phyloP scores from a whole-genome alignment of 2,888 invertebrate species.

The Diogma glabrata region DNA sequence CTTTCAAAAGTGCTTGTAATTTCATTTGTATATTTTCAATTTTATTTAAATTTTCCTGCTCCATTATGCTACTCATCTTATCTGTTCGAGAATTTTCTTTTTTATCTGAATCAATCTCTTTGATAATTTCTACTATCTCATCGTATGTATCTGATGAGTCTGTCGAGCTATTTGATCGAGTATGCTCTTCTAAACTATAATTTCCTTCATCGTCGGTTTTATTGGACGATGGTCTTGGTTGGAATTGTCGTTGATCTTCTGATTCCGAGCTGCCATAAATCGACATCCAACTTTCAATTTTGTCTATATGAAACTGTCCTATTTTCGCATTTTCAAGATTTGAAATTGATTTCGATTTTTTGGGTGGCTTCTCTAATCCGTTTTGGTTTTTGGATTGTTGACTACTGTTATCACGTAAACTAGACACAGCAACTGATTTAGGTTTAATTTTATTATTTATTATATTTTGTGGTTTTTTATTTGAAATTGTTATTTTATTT shows the following conservation, averaged over 20 bases:
- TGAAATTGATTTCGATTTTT: constrained; percentile 21
- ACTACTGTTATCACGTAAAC: too few species aligned
- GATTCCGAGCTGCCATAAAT: constrained; percentile 22
- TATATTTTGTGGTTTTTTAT: neutral
- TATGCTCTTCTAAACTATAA: constrained; percentile 20
- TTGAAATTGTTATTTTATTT: neutral
- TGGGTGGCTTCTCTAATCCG: constrained; percentile 9
- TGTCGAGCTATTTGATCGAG: constrained; percentile 24
- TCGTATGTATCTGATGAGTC: constrained; percentile 33
- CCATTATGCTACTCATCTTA: neutral
- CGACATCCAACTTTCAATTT: constrained; percentile 38
- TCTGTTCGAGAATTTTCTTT: constrained; percentile 12
- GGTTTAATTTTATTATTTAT: constrained; percentile 1
- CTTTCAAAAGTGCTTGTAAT: constrained; percentile 11
- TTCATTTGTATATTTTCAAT: constrained; percentile 13
- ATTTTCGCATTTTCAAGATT: constrained; percentile 31
- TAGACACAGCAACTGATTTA: neutral
- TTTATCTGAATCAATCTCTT: constrained; percentile 36
- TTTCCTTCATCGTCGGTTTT: constrained; percentile 13
- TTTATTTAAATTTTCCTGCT: too few species aligned
- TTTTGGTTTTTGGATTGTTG: neutral
- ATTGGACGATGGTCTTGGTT: too few species aligned
- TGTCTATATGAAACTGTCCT: constrained; percentile 35
- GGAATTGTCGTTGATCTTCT: neutral
- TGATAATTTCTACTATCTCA: constrained; percentile 36